phyloP scores from a whole-genome alignment of 2,113 vertebrate species.

The Pleuronectes platessa region DNA sequence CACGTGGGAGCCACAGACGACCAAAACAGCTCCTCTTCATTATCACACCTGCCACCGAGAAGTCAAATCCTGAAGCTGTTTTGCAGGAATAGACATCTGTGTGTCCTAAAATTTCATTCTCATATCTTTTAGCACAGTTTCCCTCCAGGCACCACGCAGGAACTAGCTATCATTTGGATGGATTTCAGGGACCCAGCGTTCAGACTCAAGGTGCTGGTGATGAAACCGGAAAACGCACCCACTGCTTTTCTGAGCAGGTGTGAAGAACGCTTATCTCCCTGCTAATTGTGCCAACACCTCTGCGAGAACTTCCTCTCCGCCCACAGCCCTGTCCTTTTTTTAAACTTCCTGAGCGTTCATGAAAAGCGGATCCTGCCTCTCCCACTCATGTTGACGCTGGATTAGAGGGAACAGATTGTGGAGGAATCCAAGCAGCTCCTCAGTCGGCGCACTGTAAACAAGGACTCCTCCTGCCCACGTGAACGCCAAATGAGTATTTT shows the following conservation, averaged over 20 bases:
- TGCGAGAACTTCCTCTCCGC: slow-evolving; percentile 58
- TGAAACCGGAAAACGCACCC: slow-evolving; percentile 36
- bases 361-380: slow-evolving; percentile 45
- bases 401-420: slow-evolving; percentile 66
- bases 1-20: slow-evolving; percentile 25
- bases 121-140: slow-evolving; percentile 79
- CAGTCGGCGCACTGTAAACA: slow-evolving; percentile 51
- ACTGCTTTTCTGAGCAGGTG: slow-evolving; percentile 48
- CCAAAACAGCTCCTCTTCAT: slow-evolving; percentile 21
- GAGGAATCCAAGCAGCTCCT: slow-evolving; percentile 35
- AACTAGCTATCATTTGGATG: slow-evolving; percentile 7
- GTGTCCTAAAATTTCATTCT: slow-evolving; percentile 3
- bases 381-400: slow-evolving; percentile 56
- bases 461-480: slow-evolving; percentile 16
- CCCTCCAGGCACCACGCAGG: background rate
- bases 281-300: slow-evolving; percentile 68
- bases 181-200: slow-evolving; percentile 29
- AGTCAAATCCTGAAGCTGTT: background rate
- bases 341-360: slow-evolving; percentile 35
- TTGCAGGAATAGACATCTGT: background rate
- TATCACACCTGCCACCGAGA: slow-evolving; percentile 22
- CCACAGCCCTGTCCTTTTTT: slow-evolving; percentile 52
- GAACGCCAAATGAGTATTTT: slow-evolving; percentile 48
- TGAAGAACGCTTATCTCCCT: slow-evolving; percentile 23
- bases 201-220: slow-evolving; percentile 38